A percentile compares a stretch with the other conserved stretches of the same genome.
These are phyloP conservation scores for Microtus oregoni DNA, from an alignment of 2,113 vertebrate genomes.

Conservation along the genomic window DNA sequence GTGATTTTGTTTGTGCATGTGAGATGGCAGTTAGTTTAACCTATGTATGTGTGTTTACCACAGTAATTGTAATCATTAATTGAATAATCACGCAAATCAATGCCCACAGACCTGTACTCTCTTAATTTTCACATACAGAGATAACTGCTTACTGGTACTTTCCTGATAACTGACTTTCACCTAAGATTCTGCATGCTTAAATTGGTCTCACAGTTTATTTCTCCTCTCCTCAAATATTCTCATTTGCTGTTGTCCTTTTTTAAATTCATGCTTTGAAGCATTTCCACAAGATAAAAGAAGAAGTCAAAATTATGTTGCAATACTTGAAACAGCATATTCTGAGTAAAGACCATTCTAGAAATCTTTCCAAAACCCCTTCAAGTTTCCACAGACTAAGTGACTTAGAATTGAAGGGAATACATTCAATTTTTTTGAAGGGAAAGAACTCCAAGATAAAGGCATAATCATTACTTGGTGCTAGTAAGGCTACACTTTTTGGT, in stretches of 20 bases:
- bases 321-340: neutral
- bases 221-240: neutral
- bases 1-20: neutral
- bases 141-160: neutral
- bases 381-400: neutral
- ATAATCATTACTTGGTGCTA: neutral
- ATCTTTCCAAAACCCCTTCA: neutral
- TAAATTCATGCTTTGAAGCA: neutral
- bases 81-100: neutral
- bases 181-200: neutral
- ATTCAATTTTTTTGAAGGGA: no score
- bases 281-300: neutral
- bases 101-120: neutral
- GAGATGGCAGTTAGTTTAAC: neutral
- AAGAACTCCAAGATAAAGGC: neutral
- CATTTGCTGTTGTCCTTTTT: neutral
- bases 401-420: neutral
- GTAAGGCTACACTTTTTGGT: neutral
- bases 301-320: neutral
- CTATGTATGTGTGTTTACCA: neutral
- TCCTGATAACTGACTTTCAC: neutral
- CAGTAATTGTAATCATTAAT: neutral
- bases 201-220: neutral
- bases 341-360: neutral
- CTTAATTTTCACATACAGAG: conserved; percentile 17